A percentile compares a stretch with the other conserved stretches of the same genome.
Conservation (phyloP, 2,113 vertebrate genomes). For the Desmodus rotundus region DNA sequence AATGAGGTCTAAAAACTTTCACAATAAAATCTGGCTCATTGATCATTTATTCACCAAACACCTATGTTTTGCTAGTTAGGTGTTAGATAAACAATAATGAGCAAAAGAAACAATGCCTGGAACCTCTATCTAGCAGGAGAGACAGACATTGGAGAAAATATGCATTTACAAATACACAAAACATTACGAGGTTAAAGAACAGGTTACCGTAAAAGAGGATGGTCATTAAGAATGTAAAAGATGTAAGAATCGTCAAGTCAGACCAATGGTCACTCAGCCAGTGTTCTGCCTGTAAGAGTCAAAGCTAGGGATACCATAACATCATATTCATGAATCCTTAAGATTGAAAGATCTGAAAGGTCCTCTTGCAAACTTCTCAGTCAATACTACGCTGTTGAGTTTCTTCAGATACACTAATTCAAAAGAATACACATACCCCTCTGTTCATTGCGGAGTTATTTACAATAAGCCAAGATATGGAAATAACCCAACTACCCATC, state of each 20-base stretch:
- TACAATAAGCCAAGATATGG: neutral
- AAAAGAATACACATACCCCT: neutral
- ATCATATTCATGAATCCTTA: neutral
- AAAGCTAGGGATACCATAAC: neutral
- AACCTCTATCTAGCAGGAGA: neutral
- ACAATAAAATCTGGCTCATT: neutral
- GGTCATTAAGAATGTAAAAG: neutral
- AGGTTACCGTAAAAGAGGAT: neutral
- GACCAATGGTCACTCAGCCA: neutral
- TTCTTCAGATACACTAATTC: neutral
- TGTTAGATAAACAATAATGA: neutral
- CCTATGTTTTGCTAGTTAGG: neutral
- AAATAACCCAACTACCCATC: neutral
- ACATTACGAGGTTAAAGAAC: neutral
- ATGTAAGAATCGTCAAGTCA: neutral
- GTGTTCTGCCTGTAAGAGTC: neutral
- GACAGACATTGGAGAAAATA: neutral
- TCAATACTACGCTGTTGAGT: neutral
- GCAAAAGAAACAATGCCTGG: neutral
- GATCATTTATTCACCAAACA: neutral
- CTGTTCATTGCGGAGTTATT: neutral
- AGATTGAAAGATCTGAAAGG: neutral
- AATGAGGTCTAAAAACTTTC: neutral
- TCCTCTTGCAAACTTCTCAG: neutral
- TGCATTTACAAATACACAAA: neutral